Evolutionary conservation across 2,888 invertebrate genomes (phyloP), one percentile per base, ranked within the genome.

Genomic region (Melolontha melolontha): DNA sequence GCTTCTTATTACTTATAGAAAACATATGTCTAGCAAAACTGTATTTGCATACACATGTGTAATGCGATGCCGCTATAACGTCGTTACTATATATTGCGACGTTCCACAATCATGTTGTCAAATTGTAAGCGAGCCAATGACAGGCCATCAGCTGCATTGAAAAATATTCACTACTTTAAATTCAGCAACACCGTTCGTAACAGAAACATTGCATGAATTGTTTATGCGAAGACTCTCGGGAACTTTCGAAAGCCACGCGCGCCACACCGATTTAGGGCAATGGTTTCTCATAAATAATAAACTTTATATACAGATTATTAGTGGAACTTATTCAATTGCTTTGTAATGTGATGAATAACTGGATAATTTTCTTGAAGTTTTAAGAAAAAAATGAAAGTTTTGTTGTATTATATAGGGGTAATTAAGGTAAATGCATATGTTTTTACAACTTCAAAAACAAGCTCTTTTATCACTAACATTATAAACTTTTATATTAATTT

Each of bases 91-190:
- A 73, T 72, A 77, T 71, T 75, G 72, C 71, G 70, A 67, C 67
- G 67, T 73, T 73, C 76, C 74, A 76, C 78, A 79, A 79, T 79
- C 79, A 79, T 79, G 78, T 79, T 79, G 79, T 79, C 79, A 79
- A 79, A 79, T 79, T 79, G 78, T 75, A 75, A 76, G 72, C 77
- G 76, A 76, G 76, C 73, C 69, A 75, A 74, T 78, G 79, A 79
- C 79, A 79, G 78, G 75, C 76, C 73, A 77, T 77, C 77, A 75
- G 77, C 75, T 73, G 74, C 75, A 44, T 75, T 64, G 75, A 78
- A 77, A 78, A 77, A 79, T 79, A 79, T 79, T 76, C 76, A 75
- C 78, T 77, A 76, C 73, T 79, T 79, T 77, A 79, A 79, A 79
- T 79, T 79, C 79, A 78, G 78, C 64, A 69, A 67, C 71, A 29